phyloP scores from a whole-genome alignment of 2,113 vertebrate species.

The Scalopus aquaticus region DNA sequence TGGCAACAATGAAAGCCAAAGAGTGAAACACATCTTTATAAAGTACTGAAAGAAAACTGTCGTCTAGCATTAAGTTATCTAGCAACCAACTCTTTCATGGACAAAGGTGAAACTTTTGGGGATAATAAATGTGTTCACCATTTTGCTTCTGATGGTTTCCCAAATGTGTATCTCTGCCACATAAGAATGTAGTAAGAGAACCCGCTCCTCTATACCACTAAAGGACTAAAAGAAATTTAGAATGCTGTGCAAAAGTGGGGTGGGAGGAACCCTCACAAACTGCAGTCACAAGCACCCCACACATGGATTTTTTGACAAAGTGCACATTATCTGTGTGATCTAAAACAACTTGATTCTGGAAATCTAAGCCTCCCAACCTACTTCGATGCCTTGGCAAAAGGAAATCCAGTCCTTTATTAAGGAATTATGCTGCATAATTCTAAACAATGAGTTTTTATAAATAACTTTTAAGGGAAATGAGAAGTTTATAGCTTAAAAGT shows the following conservation, averaged over 20 bases:
- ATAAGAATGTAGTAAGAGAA: neutral
- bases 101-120: neutral
- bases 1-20: neutral
- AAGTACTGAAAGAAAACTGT: neutral
- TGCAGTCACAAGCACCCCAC: no score
- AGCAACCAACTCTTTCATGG: neutral
- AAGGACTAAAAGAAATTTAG: neutral
- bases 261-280: neutral
- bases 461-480: slow-evolving; percentile 1
- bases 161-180: neutral
- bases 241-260: neutral
- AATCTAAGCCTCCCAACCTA: neutral
- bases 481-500: neutral
- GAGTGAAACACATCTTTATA: neutral
- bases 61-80: neutral
- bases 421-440: neutral
- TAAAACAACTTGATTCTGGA: neutral
- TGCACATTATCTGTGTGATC: neutral
- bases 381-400: neutral
- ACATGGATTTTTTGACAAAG: neutral
- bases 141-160: neutral
- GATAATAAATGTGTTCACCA: neutral
- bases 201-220: neutral
- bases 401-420: neutral
- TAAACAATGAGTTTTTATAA: neutral